Evolutionary conservation across 2,113 vertebrate genomes (phyloP).

Genomic region (Diglossa brunneiventris): DNA sequence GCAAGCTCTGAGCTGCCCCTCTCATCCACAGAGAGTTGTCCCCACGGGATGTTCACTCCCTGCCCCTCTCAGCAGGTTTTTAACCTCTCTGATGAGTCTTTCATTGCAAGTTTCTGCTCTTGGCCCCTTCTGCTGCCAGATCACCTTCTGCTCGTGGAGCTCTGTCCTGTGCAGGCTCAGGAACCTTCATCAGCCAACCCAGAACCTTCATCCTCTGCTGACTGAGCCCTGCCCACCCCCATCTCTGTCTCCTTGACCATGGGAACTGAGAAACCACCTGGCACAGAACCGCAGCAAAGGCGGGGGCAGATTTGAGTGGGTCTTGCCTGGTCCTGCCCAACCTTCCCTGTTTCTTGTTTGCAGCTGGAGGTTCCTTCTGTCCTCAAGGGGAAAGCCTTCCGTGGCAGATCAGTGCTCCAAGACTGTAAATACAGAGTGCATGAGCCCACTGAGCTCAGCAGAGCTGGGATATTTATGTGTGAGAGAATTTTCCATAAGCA

Average conservation of each 20-base stretch:
- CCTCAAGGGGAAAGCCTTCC: not conserved
- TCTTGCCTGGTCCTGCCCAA: not conserved
- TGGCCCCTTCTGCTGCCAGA: not conserved
- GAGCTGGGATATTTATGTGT: not conserved
- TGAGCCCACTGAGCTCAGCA: not conserved
- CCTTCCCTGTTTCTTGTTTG: not conserved
- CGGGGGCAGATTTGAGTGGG: not conserved
- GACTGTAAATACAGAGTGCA: not conserved
- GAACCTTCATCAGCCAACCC: not conserved
- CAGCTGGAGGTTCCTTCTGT: not conserved
- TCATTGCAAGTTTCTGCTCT: not conserved
- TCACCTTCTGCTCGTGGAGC: rapidly evolving
- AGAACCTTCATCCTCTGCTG: rapidly evolving
- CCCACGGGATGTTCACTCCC: not conserved
- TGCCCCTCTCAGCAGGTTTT: not conserved
- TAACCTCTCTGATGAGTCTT: not conserved
- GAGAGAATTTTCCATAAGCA: not conserved
- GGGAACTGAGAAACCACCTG: not conserved
- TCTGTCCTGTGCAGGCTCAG: not conserved
- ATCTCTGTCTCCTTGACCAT: not conserved
- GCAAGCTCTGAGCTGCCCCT: not conserved
- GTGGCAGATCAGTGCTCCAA: not conserved
- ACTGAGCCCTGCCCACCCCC: not conserved
- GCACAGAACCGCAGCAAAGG: not conserved
- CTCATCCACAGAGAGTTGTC: not conserved